These are phyloP conservation scores for Sinella curviseta DNA, from an alignment of 1,140 invertebrate genomes.

Conservation along the genomic window DNA sequence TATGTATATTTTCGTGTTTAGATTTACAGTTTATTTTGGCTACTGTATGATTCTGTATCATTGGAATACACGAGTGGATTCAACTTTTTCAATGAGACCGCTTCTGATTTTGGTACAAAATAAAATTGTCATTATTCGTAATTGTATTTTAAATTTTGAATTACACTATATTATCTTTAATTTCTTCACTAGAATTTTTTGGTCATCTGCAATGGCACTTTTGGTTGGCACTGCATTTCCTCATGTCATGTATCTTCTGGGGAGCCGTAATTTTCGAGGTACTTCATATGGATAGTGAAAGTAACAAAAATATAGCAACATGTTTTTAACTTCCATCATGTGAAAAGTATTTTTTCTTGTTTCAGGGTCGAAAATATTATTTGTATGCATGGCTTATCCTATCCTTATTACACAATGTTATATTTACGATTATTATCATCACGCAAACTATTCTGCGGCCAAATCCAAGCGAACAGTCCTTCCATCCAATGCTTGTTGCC, in stretches of 20 bases:
- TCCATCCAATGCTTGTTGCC: not conserved
- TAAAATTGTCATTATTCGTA: not conserved
- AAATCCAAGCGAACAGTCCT: not conserved
- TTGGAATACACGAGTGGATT: not conserved
- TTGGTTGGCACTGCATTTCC: not conserved
- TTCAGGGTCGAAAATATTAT: not conserved
- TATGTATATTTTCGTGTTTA: not conserved
- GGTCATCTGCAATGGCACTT: constrained; percentile 1
- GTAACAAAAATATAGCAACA: too few relatives aligned
- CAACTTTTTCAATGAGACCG: not conserved
- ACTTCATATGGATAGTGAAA: too few relatives aligned
- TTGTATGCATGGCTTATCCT: not conserved
- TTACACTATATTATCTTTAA: not conserved
- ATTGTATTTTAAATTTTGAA: not conserved
- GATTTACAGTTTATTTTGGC: constrained; percentile 32
- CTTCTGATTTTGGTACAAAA: not conserved
- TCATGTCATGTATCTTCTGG: not conserved
- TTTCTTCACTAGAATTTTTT: not conserved
- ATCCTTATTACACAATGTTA: not conserved
- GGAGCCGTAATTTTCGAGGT: not conserved
- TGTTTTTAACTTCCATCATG: too few relatives aligned
- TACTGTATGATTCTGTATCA: constrained; percentile 5
- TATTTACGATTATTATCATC: not conserved
- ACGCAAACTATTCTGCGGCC: not conserved
- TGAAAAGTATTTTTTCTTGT: too few relatives aligned